Conservation (phyloP, 2,113 vertebrate species). For the Platysteira castanea region DNA sequence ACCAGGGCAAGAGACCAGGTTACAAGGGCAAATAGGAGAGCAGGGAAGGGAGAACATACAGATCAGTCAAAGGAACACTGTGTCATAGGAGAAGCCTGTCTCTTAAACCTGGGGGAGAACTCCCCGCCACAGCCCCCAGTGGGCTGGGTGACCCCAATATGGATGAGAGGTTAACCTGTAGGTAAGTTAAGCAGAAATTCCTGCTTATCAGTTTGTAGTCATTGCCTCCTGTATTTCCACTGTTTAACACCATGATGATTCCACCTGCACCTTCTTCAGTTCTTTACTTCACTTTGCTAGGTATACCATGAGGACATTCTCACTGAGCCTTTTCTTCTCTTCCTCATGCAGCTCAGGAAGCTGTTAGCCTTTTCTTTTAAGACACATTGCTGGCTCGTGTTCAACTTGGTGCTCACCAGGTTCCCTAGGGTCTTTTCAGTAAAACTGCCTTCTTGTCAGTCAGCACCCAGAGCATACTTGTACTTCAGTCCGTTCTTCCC, state of each 20-base stretch:
- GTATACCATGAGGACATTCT: not conserved
- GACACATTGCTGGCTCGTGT: not conserved
- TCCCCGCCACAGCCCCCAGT: too few relatives aligned
- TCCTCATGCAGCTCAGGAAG: not conserved
- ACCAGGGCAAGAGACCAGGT: too few relatives aligned
- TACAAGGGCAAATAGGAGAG: too few relatives aligned
- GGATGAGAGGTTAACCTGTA: not conserved
- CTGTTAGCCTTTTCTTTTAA: not conserved
- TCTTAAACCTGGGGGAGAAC: too few relatives aligned
- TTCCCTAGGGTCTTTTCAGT: not conserved
- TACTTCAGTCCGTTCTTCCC: not conserved
- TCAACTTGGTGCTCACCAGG: not conserved
- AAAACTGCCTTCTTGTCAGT: not conserved
- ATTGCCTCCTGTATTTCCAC: not conserved
- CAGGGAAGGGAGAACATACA: too few relatives aligned
- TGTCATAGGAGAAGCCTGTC: too few relatives aligned
- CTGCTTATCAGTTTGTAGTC: not conserved
- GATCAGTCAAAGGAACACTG: too few relatives aligned
- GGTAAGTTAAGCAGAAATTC: not conserved
- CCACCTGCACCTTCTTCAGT: not conserved
- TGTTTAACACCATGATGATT: not conserved
- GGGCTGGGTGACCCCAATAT: too few relatives aligned
- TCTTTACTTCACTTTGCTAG: not conserved
- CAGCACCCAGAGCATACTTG: not conserved
- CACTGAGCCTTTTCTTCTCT: not conserved